Conservation (phyloP, 2,113 vertebrate species). For the Erythrocercus mccallii region DNA sequence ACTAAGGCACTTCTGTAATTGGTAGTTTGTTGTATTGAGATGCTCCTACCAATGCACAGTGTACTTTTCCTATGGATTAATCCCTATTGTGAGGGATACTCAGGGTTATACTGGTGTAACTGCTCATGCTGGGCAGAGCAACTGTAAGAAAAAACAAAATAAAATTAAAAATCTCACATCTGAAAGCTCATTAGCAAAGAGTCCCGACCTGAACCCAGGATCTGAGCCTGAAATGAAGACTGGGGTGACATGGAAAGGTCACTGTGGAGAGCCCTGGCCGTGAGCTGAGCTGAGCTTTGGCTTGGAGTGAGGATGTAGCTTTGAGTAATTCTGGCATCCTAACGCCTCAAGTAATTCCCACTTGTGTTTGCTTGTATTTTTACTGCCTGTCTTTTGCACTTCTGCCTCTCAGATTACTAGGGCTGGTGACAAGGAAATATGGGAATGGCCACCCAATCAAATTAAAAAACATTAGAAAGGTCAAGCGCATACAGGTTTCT, state of each 20-base stretch:
- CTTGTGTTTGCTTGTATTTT: conserved; percentile 36
- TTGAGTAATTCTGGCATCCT: neutral
- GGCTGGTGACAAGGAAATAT: conserved; percentile 62
- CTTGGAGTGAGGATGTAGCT: neutral
- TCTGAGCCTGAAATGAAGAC: neutral
- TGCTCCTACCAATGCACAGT: neutral
- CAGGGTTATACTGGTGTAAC: neutral
- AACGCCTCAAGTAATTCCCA: conserved; percentile 6
- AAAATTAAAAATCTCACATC: neutral
- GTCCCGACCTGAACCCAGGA: neutral
- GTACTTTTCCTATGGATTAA: neutral
- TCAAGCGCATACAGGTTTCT: conserved; percentile 34
- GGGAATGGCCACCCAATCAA: conserved; percentile 55
- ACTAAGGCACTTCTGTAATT: neutral
- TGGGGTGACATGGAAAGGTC: neutral
- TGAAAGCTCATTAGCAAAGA: neutral
- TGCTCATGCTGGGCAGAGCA: neutral
- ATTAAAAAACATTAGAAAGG: conserved; percentile 65
- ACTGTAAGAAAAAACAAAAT: fast-evolving
- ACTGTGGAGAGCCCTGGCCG: fast-evolving
- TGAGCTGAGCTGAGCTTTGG: neutral
- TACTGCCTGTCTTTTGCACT: conserved; percentile 48
- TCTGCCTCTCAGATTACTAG: conserved; percentile 54
- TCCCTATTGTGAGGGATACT: neutral
- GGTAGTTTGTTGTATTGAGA: neutral